A percentile compares a stretch with the other conserved stretches of the same genome.
Evolutionary conservation across 2,113 vertebrate species (phyloP).

Genomic region (Stercorarius parasiticus): DNA sequence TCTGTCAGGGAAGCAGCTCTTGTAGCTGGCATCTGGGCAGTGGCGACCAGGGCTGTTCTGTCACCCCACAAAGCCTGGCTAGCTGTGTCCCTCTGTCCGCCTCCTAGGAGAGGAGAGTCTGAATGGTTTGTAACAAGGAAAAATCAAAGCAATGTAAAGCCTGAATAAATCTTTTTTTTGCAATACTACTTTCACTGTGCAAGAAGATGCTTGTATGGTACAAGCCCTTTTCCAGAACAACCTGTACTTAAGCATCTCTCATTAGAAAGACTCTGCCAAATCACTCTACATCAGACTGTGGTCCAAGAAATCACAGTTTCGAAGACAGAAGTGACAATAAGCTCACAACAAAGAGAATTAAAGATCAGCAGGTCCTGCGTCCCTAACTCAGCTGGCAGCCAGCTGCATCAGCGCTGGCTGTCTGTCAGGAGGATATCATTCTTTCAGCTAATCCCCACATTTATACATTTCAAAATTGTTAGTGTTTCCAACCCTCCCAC

Average conservation of each 20-base stretch:
- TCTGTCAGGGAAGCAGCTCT: not conserved
- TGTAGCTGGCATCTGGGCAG: not conserved
- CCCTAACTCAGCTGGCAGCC: not conserved
- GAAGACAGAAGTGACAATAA: not conserved
- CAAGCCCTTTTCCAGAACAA: not conserved
- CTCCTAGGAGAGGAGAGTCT: not conserved
- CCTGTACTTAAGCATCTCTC: not conserved
- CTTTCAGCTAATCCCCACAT: not conserved
- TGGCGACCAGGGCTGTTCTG: not conserved
- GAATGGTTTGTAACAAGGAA: not conserved
- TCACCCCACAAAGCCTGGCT: not conserved
- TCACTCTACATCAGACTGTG: not conserved
- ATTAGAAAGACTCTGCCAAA: not conserved
- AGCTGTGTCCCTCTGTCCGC: not conserved
- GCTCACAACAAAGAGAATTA: not conserved
- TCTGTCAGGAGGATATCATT: not conserved
- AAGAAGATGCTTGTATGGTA: not conserved
- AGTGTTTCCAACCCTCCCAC: not conserved
- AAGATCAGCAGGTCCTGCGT: not conserved
- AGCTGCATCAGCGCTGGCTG: fast-evolving
- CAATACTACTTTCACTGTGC: not conserved
- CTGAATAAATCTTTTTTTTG: not conserved
- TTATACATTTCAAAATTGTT: not conserved
- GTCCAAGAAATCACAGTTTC: not conserved
- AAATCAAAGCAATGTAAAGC: not conserved